phyloP scores from a whole-genome alignment of 1,140 invertebrate genomes.

The Ridgeia piscesae region DNA sequence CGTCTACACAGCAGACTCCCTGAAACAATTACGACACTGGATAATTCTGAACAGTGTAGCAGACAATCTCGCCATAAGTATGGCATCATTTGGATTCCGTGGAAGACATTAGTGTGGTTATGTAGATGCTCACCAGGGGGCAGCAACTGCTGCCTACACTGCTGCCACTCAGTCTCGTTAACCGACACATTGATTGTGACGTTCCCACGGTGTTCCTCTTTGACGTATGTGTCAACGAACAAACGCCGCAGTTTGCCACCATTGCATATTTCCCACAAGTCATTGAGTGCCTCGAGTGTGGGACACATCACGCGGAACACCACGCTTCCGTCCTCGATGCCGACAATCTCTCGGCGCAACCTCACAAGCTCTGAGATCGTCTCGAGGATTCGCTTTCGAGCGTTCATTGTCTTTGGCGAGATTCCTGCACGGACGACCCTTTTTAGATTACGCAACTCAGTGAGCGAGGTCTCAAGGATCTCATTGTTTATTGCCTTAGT shows the following conservation, averaged over 20 bases:
- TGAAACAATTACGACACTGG: no score
- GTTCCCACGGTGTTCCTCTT: conserved; percentile 15
- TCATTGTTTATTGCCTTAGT: conserved; percentile 1
- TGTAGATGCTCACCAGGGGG: background rate
- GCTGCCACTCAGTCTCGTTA: conserved; percentile 28
- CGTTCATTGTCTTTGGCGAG: conserved; percentile 28
- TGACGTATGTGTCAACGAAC: conserved; percentile 35
- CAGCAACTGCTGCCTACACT: background rate
- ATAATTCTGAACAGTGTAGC: no score
- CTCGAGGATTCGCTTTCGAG: conserved; percentile 36
- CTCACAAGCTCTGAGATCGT: conserved; percentile 41
- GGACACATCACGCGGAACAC: conserved; percentile 34
- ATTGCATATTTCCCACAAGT: conserved; percentile 39
- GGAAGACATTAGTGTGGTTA: background rate
- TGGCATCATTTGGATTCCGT: background rate
- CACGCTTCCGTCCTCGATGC: conserved; percentile 41
- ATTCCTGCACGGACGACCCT: conserved; percentile 32
- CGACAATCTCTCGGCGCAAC: conserved; percentile 31
- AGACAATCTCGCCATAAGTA: no score
- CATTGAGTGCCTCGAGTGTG: conserved; percentile 30
- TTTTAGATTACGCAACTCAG: conserved; percentile 21
- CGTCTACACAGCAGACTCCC: no score
- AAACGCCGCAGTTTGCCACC: conserved; percentile 34
- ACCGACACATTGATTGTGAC: conserved; percentile 28
- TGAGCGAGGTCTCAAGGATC: conserved; percentile 10